A percentile compares a stretch with the other conserved stretches of the same genome.
These are phyloP conservation scores for Ophthalmolycus amberensis DNA, from an alignment of 2,113 vertebrate species.

Conservation along the genomic window DNA sequence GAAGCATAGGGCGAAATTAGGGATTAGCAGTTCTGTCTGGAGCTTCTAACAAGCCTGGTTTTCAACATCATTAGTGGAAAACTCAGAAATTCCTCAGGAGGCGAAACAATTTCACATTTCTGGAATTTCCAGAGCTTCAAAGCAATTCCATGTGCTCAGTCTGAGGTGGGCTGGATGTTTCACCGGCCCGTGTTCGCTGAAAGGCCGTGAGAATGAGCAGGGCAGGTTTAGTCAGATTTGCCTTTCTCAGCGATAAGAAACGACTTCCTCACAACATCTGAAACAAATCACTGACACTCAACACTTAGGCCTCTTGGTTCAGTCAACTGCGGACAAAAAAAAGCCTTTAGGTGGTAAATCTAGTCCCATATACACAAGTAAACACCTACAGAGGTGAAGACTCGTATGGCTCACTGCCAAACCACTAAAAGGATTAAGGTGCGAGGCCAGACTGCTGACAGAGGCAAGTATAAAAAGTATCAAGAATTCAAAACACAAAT, in stretches of 20 bases:
- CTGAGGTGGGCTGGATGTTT: constrained; percentile 22
- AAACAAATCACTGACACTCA: constrained; percentile 32
- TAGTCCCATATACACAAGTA: constrained; percentile 31
- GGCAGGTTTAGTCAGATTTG: constrained; percentile 23
- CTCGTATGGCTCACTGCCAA: constrained; percentile 42
- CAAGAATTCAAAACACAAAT: constrained; percentile 46
- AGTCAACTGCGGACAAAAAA: constrained; percentile 3
- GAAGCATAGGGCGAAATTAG: constrained; percentile 67
- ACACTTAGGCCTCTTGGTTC: not conserved
- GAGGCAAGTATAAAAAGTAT: constrained; percentile 20
- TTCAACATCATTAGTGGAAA: constrained; percentile 53
- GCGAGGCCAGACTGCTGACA: constrained; percentile 38
- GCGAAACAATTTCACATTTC: constrained; percentile 26
- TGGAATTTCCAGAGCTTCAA: constrained; percentile 51
- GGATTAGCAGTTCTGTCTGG: constrained; percentile 59
- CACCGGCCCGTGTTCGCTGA: not conserved
- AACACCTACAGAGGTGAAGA: constrained; percentile 37
- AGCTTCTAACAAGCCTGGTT: constrained; percentile 42
- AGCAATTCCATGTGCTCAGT: constrained; percentile 28
- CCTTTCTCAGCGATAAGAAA: constrained; percentile 35
- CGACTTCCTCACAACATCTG: constrained; percentile 46
- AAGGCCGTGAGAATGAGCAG: constrained; percentile 31
- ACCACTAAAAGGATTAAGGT: constrained; percentile 58
- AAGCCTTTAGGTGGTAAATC: constrained; percentile 18
- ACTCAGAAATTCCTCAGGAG: constrained; percentile 19